Evolutionary conservation across 2,113 vertebrate genomes (phyloP).

Genomic region (Typhlomys cinereus): DNA sequence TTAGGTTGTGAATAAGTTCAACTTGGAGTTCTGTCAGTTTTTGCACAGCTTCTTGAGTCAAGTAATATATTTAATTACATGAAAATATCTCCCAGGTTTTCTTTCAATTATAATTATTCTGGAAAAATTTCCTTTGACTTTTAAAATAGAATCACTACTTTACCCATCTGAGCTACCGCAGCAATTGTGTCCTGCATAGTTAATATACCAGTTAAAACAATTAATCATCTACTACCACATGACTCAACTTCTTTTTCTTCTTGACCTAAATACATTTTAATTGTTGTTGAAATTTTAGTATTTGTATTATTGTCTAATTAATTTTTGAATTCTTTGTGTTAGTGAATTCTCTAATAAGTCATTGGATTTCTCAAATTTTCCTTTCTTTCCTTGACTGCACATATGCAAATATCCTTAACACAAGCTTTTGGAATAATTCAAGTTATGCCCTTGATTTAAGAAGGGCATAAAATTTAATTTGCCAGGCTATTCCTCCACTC

Average conservation of each 20-base stretch:
- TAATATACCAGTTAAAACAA: slow-evolving; percentile 58
- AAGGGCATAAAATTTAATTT: slow-evolving; percentile 10
- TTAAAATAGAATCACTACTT: slow-evolving; percentile 9
- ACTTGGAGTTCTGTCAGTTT: neutral
- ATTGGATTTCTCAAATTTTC: neutral
- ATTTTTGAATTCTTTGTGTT: slow-evolving; percentile 44
- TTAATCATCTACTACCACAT: slow-evolving; percentile 38
- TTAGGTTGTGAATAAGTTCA: slow-evolving; percentile 19
- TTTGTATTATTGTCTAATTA: slow-evolving; percentile 31
- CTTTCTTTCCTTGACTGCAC: neutral
- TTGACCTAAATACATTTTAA: slow-evolving; percentile 54
- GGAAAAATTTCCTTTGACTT: neutral
- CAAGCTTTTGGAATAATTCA: slow-evolving; percentile 15
- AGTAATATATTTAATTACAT: neutral
- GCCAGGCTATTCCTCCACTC: neutral
- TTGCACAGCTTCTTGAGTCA: neutral
- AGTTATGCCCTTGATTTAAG: neutral
- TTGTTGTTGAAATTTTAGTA: slow-evolving; percentile 56
- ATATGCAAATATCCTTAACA: neutral
- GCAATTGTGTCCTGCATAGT: slow-evolving; percentile 27
- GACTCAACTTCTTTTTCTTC: neutral
- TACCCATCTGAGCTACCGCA: slow-evolving; percentile 16
- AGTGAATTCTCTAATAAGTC: slow-evolving; percentile 24
- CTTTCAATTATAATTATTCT: neutral
- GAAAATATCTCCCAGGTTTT: neutral